Evolutionary conservation across 2,797 vertebrate genomes (phyloP).

Genomic region (Calcarius lapponicus): DNA sequence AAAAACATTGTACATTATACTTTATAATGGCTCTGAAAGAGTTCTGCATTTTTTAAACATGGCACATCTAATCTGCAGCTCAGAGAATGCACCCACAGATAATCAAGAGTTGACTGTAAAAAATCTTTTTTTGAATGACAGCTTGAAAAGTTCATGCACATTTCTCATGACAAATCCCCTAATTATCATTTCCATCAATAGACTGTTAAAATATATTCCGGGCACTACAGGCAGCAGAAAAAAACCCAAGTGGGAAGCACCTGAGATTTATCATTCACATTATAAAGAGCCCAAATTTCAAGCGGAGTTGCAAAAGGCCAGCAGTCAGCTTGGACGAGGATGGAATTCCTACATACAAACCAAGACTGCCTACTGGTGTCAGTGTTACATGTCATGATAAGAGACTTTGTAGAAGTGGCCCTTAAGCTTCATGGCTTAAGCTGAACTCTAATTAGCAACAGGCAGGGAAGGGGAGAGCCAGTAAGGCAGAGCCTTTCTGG

Average conservation of each 20-base stretch:
- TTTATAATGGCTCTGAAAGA: slow-evolving; percentile 14
- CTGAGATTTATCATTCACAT: neutral
- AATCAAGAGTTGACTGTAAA: slow-evolving; percentile 48
- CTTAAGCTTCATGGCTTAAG: neutral
- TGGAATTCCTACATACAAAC: neutral
- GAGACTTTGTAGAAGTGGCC: neutral
- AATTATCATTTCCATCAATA: slow-evolving; percentile 64
- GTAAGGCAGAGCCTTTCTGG: neutral
- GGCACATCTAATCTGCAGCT: slow-evolving; percentile 38
- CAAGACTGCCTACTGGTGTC: neutral
- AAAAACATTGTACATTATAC: neutral
- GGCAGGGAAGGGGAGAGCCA: neutral
- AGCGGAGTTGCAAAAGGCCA: neutral
- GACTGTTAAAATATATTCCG: neutral
- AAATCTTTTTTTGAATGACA: slow-evolving; percentile 54
- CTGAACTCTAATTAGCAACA: neutral
- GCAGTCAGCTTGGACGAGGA: neutral
- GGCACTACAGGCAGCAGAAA: slow-evolving; percentile 6
- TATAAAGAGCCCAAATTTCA: slow-evolving; percentile 15
- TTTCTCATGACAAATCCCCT: slow-evolving; percentile 56
- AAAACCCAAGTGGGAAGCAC: slow-evolving; percentile 7
- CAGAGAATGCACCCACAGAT: slow-evolving; percentile 46
- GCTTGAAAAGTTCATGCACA: slow-evolving; percentile 53
- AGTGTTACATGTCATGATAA: neutral
- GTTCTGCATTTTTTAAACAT: neutral